Conservation (phyloP, 1,140 invertebrate genomes). For the Charaxes varanes region DNA sequence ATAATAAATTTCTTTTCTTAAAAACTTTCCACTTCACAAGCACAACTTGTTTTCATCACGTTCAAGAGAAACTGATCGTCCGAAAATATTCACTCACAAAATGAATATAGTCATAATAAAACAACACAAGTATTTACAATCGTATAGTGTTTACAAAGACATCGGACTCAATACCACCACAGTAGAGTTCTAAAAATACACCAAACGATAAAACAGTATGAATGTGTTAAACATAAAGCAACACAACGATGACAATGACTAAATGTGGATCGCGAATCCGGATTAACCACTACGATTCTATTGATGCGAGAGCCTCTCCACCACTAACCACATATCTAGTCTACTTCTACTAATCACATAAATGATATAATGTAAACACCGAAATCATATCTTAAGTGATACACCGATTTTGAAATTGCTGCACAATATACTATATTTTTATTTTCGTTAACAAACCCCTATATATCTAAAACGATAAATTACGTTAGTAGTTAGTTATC, state of each 20-base stretch:
- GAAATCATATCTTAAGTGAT: constrained; percentile 15
- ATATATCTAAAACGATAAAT: constrained; percentile 9
- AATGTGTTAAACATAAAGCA: constrained; percentile 64
- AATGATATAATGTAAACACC: constrained; percentile 13
- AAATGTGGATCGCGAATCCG: constrained; percentile 56
- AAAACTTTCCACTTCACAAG: constrained; percentile 42
- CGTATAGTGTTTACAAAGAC: constrained; percentile 54
- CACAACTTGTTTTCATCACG: constrained; percentile 45
- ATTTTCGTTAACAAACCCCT: too few relatives aligned
- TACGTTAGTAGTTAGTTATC: constrained; percentile 16
- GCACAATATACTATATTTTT: too few relatives aligned
- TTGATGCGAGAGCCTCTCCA: constrained; percentile 6
- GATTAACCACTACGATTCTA: constrained; percentile 30
- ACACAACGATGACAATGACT: constrained; percentile 62
- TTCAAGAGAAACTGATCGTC: constrained; percentile 27
- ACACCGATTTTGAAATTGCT: constrained; percentile 15
- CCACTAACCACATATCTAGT: constrained; percentile 5
- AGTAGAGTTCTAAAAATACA: constrained; percentile 69
- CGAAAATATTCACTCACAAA: constrained; percentile 31
- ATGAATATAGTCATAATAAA: constrained; percentile 46
- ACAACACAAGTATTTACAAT: constrained; percentile 42
- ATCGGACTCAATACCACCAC: constrained; percentile 54
- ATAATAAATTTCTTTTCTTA: constrained; percentile 41
- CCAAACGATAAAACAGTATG: constrained; percentile 66
- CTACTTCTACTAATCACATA: constrained; percentile 1